These are phyloP conservation scores for Torymus texanus DNA, from an alignment of 2,888 invertebrate genomes.

Conservation along the genomic window DNA sequence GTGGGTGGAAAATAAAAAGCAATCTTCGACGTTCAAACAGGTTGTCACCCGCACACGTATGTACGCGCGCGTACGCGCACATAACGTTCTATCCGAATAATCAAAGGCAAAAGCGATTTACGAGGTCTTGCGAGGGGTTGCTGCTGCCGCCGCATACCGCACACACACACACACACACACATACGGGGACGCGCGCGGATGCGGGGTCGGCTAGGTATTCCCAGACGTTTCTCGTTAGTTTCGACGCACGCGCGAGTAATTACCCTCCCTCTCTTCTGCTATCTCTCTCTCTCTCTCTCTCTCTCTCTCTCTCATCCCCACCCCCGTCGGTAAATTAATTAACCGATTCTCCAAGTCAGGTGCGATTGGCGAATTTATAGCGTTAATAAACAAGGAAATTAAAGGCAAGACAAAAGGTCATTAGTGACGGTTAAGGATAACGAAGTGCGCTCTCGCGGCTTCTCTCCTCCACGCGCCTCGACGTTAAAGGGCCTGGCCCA, in stretches of 20 bases:
- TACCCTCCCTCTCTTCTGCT: constrained; percentile 21
- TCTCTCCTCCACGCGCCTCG: constrained; percentile 35
- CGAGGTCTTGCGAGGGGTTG: constrained; percentile 7
- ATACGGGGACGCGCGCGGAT: neutral
- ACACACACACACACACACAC: neutral
- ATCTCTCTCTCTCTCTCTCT: constrained; percentile 6
- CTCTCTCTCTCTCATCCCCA: neutral
- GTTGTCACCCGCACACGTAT: neutral
- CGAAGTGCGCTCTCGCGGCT: constrained; percentile 53
- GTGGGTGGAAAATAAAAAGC: no score
- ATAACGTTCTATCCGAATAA: constrained; percentile 23
- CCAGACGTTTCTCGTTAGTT: constrained; percentile 46
- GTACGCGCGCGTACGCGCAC: no score
- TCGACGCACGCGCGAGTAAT: constrained; percentile 45
- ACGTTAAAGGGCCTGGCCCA: constrained; percentile 51
- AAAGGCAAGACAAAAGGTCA: constrained; percentile 56
- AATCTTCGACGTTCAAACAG: neutral
- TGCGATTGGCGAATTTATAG: constrained; percentile 58
- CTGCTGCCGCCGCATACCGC: neutral
- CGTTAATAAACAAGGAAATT: constrained; percentile 60
- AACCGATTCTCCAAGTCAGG: constrained; percentile 46
- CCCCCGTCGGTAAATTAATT: constrained; percentile 42
- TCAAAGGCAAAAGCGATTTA: constrained; percentile 35
- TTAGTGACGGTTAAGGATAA: constrained; percentile 62
- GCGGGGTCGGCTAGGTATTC: neutral